phyloP scores from a whole-genome alignment of 2,113 vertebrate species.

The Tenebrosternarchus preto region DNA sequence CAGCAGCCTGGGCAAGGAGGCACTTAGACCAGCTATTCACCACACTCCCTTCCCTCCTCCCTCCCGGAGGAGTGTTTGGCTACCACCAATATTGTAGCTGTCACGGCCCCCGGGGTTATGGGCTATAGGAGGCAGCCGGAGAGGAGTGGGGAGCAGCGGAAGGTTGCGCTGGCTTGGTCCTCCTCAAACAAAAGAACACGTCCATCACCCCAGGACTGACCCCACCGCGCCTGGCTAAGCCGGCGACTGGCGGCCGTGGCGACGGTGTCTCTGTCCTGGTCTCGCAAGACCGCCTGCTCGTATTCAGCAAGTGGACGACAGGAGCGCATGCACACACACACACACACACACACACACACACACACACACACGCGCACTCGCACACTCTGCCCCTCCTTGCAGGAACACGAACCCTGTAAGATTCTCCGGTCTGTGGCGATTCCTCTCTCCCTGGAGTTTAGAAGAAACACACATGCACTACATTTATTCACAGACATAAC shows the following conservation, averaged over 20 bases:
- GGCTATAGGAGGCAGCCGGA: conserved; percentile 51
- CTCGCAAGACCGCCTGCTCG: conserved; percentile 28
- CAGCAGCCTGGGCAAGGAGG: conserved; percentile 55
- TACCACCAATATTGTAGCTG: conserved; percentile 65
- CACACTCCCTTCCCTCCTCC: conserved; percentile 20
- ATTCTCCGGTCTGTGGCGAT: background rate
- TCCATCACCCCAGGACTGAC: conserved; percentile 53
- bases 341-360: conserved; percentile 23
- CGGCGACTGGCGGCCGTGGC: conserved; percentile 50
- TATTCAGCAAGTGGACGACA: background rate
- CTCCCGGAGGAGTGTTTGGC: conserved; percentile 59
- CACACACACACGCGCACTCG: background rate
- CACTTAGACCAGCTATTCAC: conserved; percentile 59
- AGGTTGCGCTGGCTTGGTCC: conserved; percentile 54
- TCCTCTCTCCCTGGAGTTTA: background rate
- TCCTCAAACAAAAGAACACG: conserved; percentile 59
- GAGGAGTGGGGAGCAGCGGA: conserved; percentile 41
- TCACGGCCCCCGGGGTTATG: conserved; percentile 59
- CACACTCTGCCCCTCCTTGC: background rate
- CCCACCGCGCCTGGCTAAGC: conserved; percentile 31
- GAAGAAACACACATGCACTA: too few relatives aligned
- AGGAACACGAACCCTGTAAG: background rate
- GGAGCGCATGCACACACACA: too few relatives aligned
- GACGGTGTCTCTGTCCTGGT: background rate
- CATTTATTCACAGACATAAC: too few relatives aligned